phyloP scores from a whole-genome alignment of 2,888 invertebrate genomes.

The Pardosa pseudoannulata region DNA sequence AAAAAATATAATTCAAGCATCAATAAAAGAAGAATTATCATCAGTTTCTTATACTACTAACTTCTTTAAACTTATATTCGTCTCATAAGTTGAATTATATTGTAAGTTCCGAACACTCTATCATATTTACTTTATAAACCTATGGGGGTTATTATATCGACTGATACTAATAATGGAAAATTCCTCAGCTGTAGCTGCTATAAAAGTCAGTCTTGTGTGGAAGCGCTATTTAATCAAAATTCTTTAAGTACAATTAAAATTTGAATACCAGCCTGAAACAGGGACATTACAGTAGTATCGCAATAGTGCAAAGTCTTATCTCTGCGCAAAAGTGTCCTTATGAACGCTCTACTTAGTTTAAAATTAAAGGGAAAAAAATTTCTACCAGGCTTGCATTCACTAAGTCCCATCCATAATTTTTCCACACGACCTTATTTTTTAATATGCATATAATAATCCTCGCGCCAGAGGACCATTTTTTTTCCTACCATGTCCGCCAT shows the following conservation, averaged over 20 bases:
- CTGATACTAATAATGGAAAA: too few relatives aligned
- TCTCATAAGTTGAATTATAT: too few relatives aligned
- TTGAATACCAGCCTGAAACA: background rate
- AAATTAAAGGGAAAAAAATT: constrained; percentile 4
- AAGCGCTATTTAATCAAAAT: background rate
- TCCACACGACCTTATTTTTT: constrained; percentile 62
- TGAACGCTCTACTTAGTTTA: constrained; percentile 55
- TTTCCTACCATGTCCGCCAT: constrained; percentile 43
- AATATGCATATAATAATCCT: constrained; percentile 72
- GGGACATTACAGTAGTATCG: background rate
- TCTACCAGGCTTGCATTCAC: constrained; percentile 24
- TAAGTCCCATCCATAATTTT: constrained; percentile 19
- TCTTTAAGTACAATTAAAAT: constrained; percentile 1
- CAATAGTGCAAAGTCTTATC: background rate
- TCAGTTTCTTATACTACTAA: too few relatives aligned
- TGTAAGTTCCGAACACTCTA: too few relatives aligned
- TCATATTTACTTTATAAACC: too few relatives aligned
- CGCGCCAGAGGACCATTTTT: constrained; percentile 46
- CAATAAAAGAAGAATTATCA: too few relatives aligned
- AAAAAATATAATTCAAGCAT: too few relatives aligned
- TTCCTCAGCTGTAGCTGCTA: too few relatives aligned
- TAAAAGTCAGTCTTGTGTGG: too few relatives aligned
- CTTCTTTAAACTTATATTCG: too few relatives aligned
- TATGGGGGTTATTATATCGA: too few relatives aligned
- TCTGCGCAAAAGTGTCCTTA: constrained; percentile 26